A percentile compares a stretch with the other conserved stretches of the same genome.
Evolutionary conservation across 2,888 invertebrate species (phyloP).

Genomic region (Macrophya annulata): DNA sequence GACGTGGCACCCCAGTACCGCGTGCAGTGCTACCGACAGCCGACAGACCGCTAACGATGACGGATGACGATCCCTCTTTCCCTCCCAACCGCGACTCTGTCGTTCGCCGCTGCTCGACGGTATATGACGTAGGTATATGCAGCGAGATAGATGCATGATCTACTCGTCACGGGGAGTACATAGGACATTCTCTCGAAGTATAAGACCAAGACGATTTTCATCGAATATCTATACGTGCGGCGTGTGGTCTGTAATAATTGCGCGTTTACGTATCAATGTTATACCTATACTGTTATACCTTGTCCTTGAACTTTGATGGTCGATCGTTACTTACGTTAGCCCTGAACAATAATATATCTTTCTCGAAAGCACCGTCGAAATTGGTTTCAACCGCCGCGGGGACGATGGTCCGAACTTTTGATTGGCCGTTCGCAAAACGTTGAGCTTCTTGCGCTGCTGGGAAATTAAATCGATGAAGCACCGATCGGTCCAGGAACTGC

Average conservation of each 20-base stretch:
- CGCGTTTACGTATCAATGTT: no score
- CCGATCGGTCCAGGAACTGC: constrained; percentile 11
- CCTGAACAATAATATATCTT: constrained; percentile 20
- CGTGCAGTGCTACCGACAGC: constrained; percentile 53
- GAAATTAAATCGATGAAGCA: constrained; percentile 10
- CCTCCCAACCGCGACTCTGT: constrained; percentile 12
- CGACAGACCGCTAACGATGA: constrained; percentile 56
- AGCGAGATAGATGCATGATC: constrained; percentile 31
- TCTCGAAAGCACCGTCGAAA: constrained; percentile 1
- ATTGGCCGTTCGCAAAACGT: constrained; percentile 34
- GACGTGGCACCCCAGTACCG: constrained; percentile 29
- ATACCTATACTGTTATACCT: neutral
- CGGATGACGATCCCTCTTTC: constrained; percentile 44
- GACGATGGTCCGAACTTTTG: neutral
- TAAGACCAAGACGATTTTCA: neutral
- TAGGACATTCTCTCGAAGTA: neutral
- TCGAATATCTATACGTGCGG: neutral
- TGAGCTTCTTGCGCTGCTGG: neutral
- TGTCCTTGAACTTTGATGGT: neutral
- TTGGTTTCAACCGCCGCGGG: neutral
- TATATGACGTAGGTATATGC: constrained; percentile 13
- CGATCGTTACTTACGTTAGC: constrained; percentile 10
- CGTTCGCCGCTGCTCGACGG: constrained; percentile 12
- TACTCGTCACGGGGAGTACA: neutral
- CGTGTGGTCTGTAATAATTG: no score